Percentiles rank a stretch among this genome's conserved stretches.
Conservation (phyloP, 2,888 invertebrate genomes). For the Aproaerema taeniolella region DNA sequence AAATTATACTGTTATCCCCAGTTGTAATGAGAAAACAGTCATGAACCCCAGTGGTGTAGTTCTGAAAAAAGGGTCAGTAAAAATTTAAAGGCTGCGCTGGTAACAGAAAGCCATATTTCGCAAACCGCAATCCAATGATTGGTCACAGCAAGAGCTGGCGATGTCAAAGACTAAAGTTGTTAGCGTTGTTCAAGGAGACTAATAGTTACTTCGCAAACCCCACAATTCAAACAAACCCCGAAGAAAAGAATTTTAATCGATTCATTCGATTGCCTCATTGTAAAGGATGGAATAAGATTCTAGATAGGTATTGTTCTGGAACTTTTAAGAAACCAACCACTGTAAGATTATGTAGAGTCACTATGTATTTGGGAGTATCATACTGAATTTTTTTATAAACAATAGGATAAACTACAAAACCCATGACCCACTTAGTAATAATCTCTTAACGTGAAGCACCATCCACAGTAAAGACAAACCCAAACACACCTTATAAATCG, state of each 20-base stretch:
- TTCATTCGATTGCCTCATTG: background rate
- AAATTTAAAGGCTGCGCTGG: no score
- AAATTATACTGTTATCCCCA: no score
- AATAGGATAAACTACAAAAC: slow-evolving; percentile 15
- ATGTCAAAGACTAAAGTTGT: background rate
- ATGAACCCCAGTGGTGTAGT: no score
- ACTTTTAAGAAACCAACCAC: no score
- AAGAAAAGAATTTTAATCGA: slow-evolving; percentile 5
- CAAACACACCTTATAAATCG: slow-evolving; percentile 8
- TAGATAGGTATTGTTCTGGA: no score
- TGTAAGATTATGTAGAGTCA: no score
- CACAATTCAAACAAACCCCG: background rate
- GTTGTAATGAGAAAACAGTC: no score
- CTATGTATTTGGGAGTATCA: no score
- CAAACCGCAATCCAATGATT: background rate
- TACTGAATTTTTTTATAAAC: slow-evolving; percentile 3
- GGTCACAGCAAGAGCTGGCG: background rate
- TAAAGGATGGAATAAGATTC: background rate
- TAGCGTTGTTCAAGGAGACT: background rate
- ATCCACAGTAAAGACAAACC: slow-evolving; percentile 17
- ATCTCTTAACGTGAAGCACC: slow-evolving; percentile 21
- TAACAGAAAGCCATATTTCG: slow-evolving; percentile 8
- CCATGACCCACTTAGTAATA: slow-evolving; percentile 32
- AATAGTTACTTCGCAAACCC: slow-evolving; percentile 2
- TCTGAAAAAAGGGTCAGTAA: no score